A percentile compares a stretch with the other conserved stretches of the same genome.
phyloP scores from a whole-genome alignment of 1,140 invertebrate genomes.

The Periplaneta americana region DNA sequence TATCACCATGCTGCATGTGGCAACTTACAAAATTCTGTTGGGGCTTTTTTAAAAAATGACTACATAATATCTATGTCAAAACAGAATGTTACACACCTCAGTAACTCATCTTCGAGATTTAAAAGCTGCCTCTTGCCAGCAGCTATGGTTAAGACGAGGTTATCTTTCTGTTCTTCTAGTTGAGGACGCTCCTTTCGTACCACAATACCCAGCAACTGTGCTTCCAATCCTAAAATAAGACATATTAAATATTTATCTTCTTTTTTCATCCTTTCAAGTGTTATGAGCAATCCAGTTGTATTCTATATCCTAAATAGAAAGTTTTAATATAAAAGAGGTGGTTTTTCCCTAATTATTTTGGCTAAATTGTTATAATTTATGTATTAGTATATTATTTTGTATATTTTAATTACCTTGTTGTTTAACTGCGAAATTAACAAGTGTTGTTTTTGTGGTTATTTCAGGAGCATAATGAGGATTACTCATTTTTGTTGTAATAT shows the following conservation, averaged over 20 bases:
- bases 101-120: conserved; percentile 64
- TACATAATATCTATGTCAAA: too few species aligned
- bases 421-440: conserved; percentile 92
- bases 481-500: conserved; percentile 82
- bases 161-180: conserved; percentile 80
- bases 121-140: conserved; percentile 41
- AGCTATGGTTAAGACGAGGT: conserved; percentile 42
- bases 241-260: background rate
- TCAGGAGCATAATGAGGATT: conserved; percentile 91
- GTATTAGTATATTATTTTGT: too few species aligned
- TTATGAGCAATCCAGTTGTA: background rate
- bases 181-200: conserved; percentile 60
- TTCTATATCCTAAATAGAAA: background rate
- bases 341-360: background rate
- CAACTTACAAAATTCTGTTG: too few species aligned
- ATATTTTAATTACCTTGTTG: conserved; percentile 71
- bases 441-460: conserved; percentile 82
- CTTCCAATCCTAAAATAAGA: conserved; percentile 57
- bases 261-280: background rate
- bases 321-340: too few species aligned
- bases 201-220: conserved; percentile 81
- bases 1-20: too few species aligned
- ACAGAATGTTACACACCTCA: conserved; percentile 47
- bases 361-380: background rate
- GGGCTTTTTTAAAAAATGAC: too few species aligned